A percentile compares a stretch with the other conserved stretches of the same genome.
These are phyloP conservation scores for Cercopithecus mona DNA, from an alignment of 2,113 vertebrate species.

Conservation along the genomic window DNA sequence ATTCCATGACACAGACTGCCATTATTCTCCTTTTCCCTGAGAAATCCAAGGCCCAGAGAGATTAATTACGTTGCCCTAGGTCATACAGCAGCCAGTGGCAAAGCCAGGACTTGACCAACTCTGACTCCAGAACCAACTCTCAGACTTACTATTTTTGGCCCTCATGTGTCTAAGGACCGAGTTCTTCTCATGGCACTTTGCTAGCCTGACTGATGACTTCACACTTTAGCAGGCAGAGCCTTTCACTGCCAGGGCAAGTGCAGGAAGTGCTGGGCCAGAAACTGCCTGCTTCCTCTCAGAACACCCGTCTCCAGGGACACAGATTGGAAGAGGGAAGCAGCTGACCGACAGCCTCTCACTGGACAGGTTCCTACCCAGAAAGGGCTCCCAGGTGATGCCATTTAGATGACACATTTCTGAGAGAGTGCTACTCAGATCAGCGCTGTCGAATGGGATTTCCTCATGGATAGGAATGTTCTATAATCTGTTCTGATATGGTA, in stretches of 20 bases:
- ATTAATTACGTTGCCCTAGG: neutral
- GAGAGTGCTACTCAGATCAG: neutral
- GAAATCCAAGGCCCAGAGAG: neutral
- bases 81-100: neutral
- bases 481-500: accelerated
- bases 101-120: neutral
- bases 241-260: accelerated
- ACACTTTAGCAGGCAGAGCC: neutral
- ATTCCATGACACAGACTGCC: neutral
- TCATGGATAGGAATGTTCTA: neutral
- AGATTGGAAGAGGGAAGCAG: neutral
- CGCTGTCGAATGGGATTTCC: neutral
- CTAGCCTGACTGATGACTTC: accelerated
- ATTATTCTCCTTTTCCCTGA: neutral
- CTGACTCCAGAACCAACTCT: neutral
- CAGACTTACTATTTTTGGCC: neutral
- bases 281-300: too few species aligned
- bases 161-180: accelerated
- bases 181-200: neutral
- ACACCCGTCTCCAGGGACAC: accelerated
- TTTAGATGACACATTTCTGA: neutral
- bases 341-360: accelerated
- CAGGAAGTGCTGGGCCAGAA: neutral
- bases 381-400: accelerated
- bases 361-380: neutral